Evolutionary conservation across 2,797 vertebrate genomes (phyloP), one percentile per base, ranked within the genome.

Genomic region (Gorsachius magnificus): DNA sequence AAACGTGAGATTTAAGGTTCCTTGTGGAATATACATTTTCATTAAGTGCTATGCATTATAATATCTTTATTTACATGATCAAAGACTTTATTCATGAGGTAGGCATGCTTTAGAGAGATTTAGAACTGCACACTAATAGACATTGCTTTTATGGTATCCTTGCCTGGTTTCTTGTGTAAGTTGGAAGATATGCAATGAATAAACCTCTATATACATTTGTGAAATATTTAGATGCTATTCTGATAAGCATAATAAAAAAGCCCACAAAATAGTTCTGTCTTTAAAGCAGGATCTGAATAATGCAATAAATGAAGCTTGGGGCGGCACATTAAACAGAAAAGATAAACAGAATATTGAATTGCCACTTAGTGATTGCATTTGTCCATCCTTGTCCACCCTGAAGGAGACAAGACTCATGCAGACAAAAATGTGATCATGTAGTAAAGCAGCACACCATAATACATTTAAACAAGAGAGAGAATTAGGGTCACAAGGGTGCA

Each of bases 281-380:
- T 57, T 84, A 92, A 74, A 88, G 83, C 25, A 77, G 41, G 22
- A 70, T 70, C 89, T 89, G 64, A 93, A 90, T 56, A 92, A 80
- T 28, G 33, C 63, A 87, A 54, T 76, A 88, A 82, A 79, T 65
- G 38, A 90, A 84, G 51, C 46, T 68, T 43, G 46, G 69, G 63
- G 29, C 35, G 81, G 46, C 35, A 87, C 41, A 72, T 76, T 86
- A 87, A 83, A 81, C 14, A 96, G 74, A 71, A 93, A 71, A 85
- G 60, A 75, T 33, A 89, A 87, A 89, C 1, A 6, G 51, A 76
- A 91, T 72, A 87, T 25, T 61, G 58, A 91, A 87, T 81, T 83
- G 54, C 16, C 63, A 72, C 35, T 51, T 66, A 69, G 51, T 72
- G 80, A 93, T 35, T 69, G 38, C 35, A 79, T 89, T 46, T 84